phyloP scores from a whole-genome alignment of 2,888 invertebrate genomes.

The Acanthoscelides obtectus region DNA sequence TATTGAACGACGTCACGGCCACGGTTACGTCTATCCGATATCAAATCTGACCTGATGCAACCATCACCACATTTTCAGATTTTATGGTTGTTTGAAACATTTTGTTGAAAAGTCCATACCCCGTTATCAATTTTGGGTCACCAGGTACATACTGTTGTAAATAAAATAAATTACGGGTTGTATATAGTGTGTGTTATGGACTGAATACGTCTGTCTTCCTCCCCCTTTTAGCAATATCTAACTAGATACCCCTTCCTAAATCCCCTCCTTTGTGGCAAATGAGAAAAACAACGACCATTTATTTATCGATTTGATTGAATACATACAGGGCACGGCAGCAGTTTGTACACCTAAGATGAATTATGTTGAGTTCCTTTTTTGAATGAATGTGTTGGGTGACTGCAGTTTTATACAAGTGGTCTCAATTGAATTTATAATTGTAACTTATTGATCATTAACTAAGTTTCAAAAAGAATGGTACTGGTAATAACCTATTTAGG shows the following conservation, averaged over 20 bases:
- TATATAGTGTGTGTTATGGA: slow-evolving; percentile 39
- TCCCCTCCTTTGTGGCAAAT: neutral
- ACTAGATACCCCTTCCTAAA: slow-evolving; percentile 13
- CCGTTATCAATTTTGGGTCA: neutral
- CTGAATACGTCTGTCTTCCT: slow-evolving; percentile 47
- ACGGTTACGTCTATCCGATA: no score
- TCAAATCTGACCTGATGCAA: no score
- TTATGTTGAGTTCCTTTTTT: neutral
- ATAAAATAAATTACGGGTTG: slow-evolving; percentile 41
- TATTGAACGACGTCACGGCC: no score
- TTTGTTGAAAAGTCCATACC: neutral
- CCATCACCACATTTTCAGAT: no score
- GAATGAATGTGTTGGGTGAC: neutral
- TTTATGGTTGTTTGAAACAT: neutral
- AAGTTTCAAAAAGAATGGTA: no score
- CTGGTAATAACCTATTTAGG: no score
- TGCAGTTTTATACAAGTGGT: neutral
- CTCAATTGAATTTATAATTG: no score
- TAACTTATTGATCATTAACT: no score
- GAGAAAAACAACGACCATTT: slow-evolving; percentile 24
- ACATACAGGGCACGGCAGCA: slow-evolving; percentile 11
- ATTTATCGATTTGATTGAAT: slow-evolving; percentile 3
- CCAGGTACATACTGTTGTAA: neutral
- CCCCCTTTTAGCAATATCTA: slow-evolving; percentile 38
- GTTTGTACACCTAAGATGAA: slow-evolving; percentile 10